Evolutionary conservation across 2,888 invertebrate genomes (phyloP).

Genomic region (Leucophora obtusa): DNA sequence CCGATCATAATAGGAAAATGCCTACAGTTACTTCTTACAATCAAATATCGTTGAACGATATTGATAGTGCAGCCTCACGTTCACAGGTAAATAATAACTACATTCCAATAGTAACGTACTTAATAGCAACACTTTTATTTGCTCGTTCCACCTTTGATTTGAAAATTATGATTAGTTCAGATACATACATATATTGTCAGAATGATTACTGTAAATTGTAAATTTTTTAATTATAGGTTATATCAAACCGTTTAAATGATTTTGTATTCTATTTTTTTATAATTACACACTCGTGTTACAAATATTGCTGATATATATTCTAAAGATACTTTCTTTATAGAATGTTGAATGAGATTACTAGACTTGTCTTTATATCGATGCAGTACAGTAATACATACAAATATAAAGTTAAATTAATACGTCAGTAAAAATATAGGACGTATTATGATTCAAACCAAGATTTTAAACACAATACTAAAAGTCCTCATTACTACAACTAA

Average conservation of each 20-base stretch:
- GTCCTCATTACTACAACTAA: too few species aligned
- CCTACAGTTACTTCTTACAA: constrained; percentile 66
- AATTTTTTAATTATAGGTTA: constrained; percentile 11
- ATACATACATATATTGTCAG: not conserved
- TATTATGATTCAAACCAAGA: too few species aligned
- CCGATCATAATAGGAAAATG: constrained; percentile 53
- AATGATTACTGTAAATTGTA: not conserved
- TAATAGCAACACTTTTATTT: not conserved
- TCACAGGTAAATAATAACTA: constrained; percentile 70
- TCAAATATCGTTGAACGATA: constrained; percentile 73
- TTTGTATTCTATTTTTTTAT: constrained; percentile 2
- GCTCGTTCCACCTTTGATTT: constrained; percentile 16
- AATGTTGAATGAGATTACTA: too few species aligned
- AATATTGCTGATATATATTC: not conserved
- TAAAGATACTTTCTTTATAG: too few species aligned
- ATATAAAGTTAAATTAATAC: too few species aligned
- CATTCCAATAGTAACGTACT: too few species aligned
- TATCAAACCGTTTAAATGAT: not conserved
- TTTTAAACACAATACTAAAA: too few species aligned
- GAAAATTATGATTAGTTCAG: not conserved
- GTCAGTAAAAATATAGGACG: too few species aligned
- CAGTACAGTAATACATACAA: too few species aligned
- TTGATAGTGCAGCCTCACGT: constrained; percentile 71
- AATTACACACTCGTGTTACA: constrained; percentile 23
- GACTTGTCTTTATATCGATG: too few species aligned